Base-by-base conservation (phyloP, 2,113 vertebrate genomes). In the Pycnonotus jocosus region DNA sequence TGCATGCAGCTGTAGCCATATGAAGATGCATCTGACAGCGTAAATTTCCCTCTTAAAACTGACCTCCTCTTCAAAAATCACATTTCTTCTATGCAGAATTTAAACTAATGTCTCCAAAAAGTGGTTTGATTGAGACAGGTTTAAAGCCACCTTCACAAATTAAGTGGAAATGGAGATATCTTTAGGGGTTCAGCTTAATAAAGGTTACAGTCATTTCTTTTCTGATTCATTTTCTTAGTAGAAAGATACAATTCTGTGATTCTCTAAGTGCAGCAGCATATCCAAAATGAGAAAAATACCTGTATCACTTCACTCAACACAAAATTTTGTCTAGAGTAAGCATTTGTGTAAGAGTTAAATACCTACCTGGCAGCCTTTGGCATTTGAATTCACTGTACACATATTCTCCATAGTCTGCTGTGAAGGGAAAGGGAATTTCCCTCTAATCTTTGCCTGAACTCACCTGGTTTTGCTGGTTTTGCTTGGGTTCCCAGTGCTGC, bases 341-440 rank as follows among this genome's bases (percentile, higher is more conserved):
- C 17, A n/a, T 70, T 15, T 44, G 5, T 9, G 1, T 12, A 28
- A 66, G 69, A 38, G 24, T 45, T 3, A 31, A 38, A 60, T 53
- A 51, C 6, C 35, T 50, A 0, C n/a, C 9, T 60, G 33, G 50
- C 77, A 38, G 5, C 31, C 12, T 0, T 3, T 60, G 37, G 9
- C 19, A 17, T 38, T 85, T 66, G 11, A 56, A 28, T 80, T 85
- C 33, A 31, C 44, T 31, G 21, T 24, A 5, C 8, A 1, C 20
- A 0, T 18, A 2, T 30, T 88, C n/a, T 45, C 10, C 11, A 2
- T 11, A 15, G 7, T 16, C 51, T 48, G 0, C 35, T 60, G n/a
- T 60, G 58, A 1, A 54, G 31, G 56, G 11, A 66, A 31, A 58
- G 30, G 20, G 5, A 8, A 33, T 81, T 74, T 71, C 72, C 16